These are phyloP conservation scores for Podotricha telesiphe DNA, from an alignment of 2,888 invertebrate species.

Conservation along the genomic window DNA sequence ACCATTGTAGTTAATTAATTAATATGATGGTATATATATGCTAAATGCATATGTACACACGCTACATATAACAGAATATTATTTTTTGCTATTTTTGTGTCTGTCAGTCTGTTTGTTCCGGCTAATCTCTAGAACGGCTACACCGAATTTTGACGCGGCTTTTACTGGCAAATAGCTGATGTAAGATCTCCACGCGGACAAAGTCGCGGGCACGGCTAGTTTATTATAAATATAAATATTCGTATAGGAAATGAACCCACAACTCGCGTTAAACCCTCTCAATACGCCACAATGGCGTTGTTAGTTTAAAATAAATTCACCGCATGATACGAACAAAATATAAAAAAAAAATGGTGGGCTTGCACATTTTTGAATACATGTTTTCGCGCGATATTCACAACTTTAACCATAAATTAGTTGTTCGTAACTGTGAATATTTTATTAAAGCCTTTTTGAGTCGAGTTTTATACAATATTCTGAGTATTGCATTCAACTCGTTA, in stretches of 20 bases:
- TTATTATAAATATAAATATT: too few relatives aligned
- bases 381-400: conserved; percentile 15
- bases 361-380: conserved; percentile 15
- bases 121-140: too few relatives aligned
- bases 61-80: too few relatives aligned
- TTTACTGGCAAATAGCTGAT: too few relatives aligned
- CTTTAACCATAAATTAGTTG: conserved; percentile 22
- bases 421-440: conserved; percentile 20
- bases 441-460: conserved; percentile 12
- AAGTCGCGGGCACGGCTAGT: too few relatives aligned
- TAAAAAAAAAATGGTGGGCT: not conserved
- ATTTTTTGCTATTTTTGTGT: too few relatives aligned
- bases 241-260: not conserved
- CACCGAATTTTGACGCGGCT: too few relatives aligned
- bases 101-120: too few relatives aligned
- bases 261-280: not conserved
- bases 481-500: conserved; percentile 19
- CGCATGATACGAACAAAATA: not conserved
- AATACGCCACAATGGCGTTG: not conserved
- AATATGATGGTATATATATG: too few relatives aligned
- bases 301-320: conserved; percentile 4
- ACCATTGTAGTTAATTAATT: too few relatives aligned
- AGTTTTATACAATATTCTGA: conserved; percentile 11
- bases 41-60: too few relatives aligned
- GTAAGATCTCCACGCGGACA: too few relatives aligned